These are phyloP conservation scores for Barbus barbus DNA, from an alignment of 2,113 vertebrate genomes.

Conservation along the genomic window DNA sequence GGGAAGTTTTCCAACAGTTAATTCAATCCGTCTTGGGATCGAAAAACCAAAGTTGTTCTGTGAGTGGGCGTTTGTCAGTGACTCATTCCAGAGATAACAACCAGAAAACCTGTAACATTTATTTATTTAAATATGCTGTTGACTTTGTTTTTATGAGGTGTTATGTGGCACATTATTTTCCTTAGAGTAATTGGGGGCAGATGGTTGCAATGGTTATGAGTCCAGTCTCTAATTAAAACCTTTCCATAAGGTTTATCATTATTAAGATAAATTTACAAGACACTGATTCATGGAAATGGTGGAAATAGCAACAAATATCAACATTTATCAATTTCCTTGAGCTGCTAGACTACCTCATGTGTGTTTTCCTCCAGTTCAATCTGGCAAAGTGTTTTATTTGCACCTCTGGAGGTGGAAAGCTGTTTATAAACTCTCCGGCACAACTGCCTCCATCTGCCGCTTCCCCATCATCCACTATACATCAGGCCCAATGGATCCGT, in stretches of 20 bases:
- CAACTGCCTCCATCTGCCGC: conserved; percentile 8
- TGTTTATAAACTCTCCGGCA: conserved; percentile 16
- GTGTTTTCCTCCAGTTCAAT: conserved; percentile 1
- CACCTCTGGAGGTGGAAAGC: conserved; percentile 33
- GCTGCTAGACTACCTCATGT: conserved; percentile 1
- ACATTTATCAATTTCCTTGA: not conserved
- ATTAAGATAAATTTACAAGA: not conserved
- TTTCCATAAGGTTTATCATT: not conserved
- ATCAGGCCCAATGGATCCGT: conserved; percentile 13
- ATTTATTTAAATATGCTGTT: conserved; percentile 9
- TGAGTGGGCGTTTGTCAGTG: conserved; percentile 28
- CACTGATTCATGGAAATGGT: not conserved
- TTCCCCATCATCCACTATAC: not conserved
- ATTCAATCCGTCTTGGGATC: conserved; percentile 36
- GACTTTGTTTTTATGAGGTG: not conserved
- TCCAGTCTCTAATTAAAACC: conserved; percentile 11
- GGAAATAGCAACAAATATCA: not conserved
- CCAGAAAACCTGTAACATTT: conserved; percentile 15
- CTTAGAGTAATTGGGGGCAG: not conserved
- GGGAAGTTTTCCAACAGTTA: conserved; percentile 11
- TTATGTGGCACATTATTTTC: not conserved
- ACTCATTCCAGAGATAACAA: conserved; percentile 48
- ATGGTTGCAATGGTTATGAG: not conserved
- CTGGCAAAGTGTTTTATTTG: conserved; percentile 45
- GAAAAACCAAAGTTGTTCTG: conserved; percentile 1